Evolutionary conservation across 2,888 invertebrate species (phyloP).

Genomic region (Linnaemya vulpina): DNA sequence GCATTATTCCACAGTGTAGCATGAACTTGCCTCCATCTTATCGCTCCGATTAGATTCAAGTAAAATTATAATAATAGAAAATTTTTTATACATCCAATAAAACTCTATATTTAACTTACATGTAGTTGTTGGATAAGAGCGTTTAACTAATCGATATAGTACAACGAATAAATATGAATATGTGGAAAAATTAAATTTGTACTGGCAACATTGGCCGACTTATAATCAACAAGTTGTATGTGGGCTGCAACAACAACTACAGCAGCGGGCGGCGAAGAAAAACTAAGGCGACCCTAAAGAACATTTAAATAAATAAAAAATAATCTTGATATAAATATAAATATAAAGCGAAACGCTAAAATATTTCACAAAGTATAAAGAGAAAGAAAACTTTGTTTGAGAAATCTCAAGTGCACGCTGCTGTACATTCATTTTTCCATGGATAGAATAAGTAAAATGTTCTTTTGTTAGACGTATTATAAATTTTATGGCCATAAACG

Average conservation of each 20-base stretch:
- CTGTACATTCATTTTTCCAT: slow-evolving; percentile 1
- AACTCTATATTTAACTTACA: no score
- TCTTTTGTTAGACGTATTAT: slow-evolving; percentile 31
- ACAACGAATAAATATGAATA: no score
- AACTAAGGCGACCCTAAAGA: not conserved
- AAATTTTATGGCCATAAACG: slow-evolving; percentile 55
- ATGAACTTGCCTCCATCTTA: no score
- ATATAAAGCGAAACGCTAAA: not conserved
- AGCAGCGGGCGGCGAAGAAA: slow-evolving; percentile 14
- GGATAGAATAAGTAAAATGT: slow-evolving; percentile 18
- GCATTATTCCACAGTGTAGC: no score
- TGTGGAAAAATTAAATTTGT: not conserved
- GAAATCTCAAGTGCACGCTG: slow-evolving; percentile 18
- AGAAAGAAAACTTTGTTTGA: slow-evolving; percentile 6
- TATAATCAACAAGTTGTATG: slow-evolving; percentile 62
- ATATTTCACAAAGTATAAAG: slow-evolving; percentile 13
- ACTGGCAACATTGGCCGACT: not conserved
- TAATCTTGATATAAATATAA: not conserved
- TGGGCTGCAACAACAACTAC: slow-evolving; percentile 30
- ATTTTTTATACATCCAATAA: no score
- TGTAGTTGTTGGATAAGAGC: no score
- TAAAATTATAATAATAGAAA: no score
- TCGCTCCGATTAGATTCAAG: no score
- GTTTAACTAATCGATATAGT: no score
- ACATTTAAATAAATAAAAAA: not conserved